Evolutionary conservation across 2,888 invertebrate genomes (phyloP).

Genomic region (Prosapia bicincta): DNA sequence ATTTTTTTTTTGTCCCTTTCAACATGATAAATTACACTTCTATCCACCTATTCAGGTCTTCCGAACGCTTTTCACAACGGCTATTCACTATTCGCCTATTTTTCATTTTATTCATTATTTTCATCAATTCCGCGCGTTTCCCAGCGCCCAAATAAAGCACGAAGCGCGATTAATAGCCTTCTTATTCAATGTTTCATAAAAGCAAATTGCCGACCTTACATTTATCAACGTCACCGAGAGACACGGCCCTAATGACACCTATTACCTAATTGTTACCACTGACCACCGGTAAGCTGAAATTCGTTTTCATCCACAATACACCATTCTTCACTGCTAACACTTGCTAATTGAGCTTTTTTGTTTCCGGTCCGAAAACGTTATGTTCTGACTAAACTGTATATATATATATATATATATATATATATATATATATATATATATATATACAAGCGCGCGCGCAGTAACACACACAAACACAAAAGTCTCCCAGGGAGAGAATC

Average conservation of each 20-base stretch:
- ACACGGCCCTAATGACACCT: background rate
- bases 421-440: too few species aligned
- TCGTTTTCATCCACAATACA: too few species aligned
- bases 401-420: too few species aligned
- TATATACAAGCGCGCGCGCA: too few species aligned
- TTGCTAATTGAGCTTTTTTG: too few species aligned
- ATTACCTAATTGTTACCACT: background rate
- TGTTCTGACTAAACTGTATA: too few species aligned
- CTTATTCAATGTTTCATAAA: background rate
- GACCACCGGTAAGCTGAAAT: too few species aligned
- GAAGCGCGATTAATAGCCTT: background rate
- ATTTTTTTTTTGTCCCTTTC: too few species aligned
- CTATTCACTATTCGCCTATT: background rate
- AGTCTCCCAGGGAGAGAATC: too few species aligned
- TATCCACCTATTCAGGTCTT: background rate
- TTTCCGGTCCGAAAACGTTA: too few species aligned
- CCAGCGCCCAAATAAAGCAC: background rate
- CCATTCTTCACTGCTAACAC: too few species aligned
- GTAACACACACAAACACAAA: too few species aligned
- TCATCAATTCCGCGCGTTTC: background rate
- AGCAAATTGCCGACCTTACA: background rate
- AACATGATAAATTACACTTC: background rate
- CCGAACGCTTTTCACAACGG: background rate
- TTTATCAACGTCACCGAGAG: background rate
- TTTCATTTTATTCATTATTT: background rate